Evolutionary conservation across 2,888 invertebrate genomes (phyloP), one percentile per base, ranked within the genome.

Genomic region (Ptychoptera contaminata): DNA sequence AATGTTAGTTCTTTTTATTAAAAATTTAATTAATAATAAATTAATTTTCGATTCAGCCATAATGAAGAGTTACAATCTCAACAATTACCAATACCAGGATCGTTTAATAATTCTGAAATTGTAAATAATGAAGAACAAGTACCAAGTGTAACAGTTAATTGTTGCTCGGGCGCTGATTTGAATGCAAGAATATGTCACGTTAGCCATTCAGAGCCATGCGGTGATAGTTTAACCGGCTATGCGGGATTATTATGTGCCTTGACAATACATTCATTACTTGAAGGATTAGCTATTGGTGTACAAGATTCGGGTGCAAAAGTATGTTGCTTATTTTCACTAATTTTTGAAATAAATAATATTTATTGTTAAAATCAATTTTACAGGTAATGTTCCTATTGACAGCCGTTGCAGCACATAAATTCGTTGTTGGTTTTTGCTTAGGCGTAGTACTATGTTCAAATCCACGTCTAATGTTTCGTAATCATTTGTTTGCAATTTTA

Each of bases 201-300:
- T 1, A 75, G 70, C 44, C 79, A 80, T 52, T 69, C 71, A 2
- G 76, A 77, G 50, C 79, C 81, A 0, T 80, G 81, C 49, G 68
- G 67, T 11, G 70, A 70, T 50, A 71, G 73, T 37, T 71, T 75
- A 31, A 75, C 79, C 0, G 75, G 78, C 1, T 71, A 74, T 8
- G 56, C 79, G 10, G 82, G 83, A 1, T 62, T 84, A 41, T 65
- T 86, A 15, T 67, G 77, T 29, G 87, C 87, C 0, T 61, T 88
- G 43, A 79, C 82, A 0, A 71, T 85, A 48, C 88, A 88, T 55
- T 78, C 86, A 14, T 62, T 85, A 11, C 65, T 87, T 49, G 87
- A 88, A 59, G 88, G 88, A 2, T 59, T 87, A 43, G 85, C 86
- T 0, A 81, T 88, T 54, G 88, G 88, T 1, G 65, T 88, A 34